Evolutionary conservation across 2,113 vertebrate species (phyloP).

Genomic region (Himantopus leucocephalus): DNA sequence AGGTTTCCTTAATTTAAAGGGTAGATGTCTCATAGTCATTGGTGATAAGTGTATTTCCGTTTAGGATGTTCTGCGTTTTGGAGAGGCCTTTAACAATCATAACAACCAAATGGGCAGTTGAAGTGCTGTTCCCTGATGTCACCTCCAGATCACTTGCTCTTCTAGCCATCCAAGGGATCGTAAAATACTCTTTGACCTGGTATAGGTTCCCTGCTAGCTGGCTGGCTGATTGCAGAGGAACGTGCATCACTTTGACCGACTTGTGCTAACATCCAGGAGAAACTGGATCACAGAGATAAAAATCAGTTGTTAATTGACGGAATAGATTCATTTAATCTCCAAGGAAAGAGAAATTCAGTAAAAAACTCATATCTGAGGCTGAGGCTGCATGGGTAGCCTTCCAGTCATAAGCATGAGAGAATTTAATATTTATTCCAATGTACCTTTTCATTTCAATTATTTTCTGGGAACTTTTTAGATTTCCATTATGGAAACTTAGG

Average conservation of each 20-base stretch:
- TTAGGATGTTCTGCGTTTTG: neutral
- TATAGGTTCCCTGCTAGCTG: neutral
- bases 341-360: neutral
- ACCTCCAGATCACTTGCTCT: neutral
- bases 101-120: neutral
- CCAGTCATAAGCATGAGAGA: neutral
- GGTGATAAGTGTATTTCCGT: neutral
- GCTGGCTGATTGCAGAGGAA: neutral
- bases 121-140: neutral
- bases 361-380: neutral
- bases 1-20: neutral
- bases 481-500: neutral
- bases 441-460: constrained; percentile 14
- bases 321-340: neutral
- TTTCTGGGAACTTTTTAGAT: constrained; percentile 21
- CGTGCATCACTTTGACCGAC: neutral
- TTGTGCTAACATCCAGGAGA: neutral
- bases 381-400: neutral
- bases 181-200: neutral
- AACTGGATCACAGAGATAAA: neutral
- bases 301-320: neutral
- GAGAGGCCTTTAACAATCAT: neutral
- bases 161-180: neutral
- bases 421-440: neutral
- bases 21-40: neutral